Conservation (phyloP, 2,113 vertebrate species). For the Cryptomyrus ogoouensis region DNA sequence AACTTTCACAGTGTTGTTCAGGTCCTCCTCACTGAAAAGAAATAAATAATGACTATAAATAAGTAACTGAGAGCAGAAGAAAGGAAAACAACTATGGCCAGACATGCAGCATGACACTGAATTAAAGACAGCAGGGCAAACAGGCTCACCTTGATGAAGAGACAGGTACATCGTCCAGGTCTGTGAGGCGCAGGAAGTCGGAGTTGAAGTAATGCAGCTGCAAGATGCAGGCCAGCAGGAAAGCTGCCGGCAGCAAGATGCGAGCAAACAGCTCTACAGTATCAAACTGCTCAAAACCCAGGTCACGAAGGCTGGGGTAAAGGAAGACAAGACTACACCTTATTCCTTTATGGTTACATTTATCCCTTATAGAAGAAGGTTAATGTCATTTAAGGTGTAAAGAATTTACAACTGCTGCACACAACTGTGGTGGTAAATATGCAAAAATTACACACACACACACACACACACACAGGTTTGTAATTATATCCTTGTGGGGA, state of each 20-base stretch:
- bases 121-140: no score
- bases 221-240: slow-evolving; percentile 64
- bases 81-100: background rate
- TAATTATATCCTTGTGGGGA: no score
- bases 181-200: slow-evolving; percentile 63
- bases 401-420: background rate
- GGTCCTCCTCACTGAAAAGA: slow-evolving; percentile 54
- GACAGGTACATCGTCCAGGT: slow-evolving; percentile 53
- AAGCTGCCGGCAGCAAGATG: slow-evolving; percentile 59
- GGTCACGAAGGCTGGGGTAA: slow-evolving; percentile 54
- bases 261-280: slow-evolving; percentile 57
- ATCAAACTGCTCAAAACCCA: slow-evolving; percentile 60
- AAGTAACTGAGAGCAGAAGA: background rate
- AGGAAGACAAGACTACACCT: background rate
- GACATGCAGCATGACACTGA: background rate
- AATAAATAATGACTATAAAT: background rate
- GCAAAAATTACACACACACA: background rate
- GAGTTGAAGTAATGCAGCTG: slow-evolving; percentile 66
- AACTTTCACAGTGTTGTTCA: slow-evolving; percentile 46
- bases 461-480: no score
- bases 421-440: background rate
- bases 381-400: background rate
- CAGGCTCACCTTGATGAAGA: slow-evolving; percentile 46
- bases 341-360: background rate
- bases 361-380: background rate